These are phyloP conservation scores for Automeris io DNA, from an alignment of 2,888 invertebrate genomes.

Conservation along the genomic window DNA sequence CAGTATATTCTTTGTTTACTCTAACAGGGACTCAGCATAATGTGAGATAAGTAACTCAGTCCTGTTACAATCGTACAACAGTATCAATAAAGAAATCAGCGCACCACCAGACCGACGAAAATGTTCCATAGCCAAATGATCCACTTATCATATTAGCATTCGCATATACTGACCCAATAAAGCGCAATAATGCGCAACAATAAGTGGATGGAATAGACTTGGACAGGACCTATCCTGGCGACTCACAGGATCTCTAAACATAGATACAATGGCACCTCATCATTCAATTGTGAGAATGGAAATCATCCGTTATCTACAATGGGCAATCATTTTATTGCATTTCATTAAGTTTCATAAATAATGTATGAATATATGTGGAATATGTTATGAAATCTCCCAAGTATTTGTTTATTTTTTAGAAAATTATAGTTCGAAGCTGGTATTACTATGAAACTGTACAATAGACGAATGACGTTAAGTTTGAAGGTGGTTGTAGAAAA, in stretches of 20 bases:
- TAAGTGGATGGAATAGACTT: conserved; percentile 43
- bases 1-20: too few species aligned
- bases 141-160: conserved; percentile 44
- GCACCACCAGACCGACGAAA: conserved; percentile 16
- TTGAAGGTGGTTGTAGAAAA: too few species aligned
- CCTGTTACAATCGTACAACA: background rate
- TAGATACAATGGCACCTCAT: conserved; percentile 70
- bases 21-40: too few species aligned
- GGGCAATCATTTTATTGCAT: conserved; percentile 54
- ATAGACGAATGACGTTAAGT: conserved; percentile 9
- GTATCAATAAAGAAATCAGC: background rate
- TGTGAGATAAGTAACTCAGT: too few species aligned
- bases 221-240: conserved; percentile 55
- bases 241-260: conserved; percentile 74
- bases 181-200: conserved; percentile 47
- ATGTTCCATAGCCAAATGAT: conserved; percentile 32
- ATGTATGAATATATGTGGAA: conserved; percentile 48
- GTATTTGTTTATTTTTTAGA: too few species aligned
- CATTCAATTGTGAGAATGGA: conserved; percentile 72
- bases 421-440: too few species aligned
- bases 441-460: too few species aligned
- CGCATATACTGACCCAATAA: conserved; percentile 59
- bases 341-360: conserved; percentile 70
- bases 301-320: conserved; percentile 68
- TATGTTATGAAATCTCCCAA: too few species aligned